Evolutionary conservation across 1,140 invertebrate genomes (phyloP).

Genomic region (Temnothorax nylanderi): DNA sequence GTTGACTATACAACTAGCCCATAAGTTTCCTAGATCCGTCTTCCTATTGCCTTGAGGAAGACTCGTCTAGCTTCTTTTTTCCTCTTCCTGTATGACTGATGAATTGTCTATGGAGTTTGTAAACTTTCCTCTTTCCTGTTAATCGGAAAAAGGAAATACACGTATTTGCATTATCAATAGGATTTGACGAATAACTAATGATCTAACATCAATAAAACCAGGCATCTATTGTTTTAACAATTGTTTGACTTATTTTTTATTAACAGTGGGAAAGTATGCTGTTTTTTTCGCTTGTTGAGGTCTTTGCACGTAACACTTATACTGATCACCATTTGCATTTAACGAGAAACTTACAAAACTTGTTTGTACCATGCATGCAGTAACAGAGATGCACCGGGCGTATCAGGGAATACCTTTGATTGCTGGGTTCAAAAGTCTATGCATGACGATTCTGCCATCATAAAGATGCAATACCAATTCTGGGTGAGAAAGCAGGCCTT

Average conservation of each 20-base stretch:
- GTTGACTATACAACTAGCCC: not conserved
- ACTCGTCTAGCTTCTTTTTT: not conserved
- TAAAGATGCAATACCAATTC: conserved; percentile 97
- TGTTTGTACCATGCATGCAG: conserved; percentile 57
- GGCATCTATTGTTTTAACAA: not conserved
- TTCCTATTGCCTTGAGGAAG: not conserved
- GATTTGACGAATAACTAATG: not conserved
- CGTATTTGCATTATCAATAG: not conserved
- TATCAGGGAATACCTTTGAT: conserved; percentile 78
- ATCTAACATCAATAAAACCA: not conserved
- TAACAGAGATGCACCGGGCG: conserved; percentile 72
- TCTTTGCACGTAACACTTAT: not conserved
- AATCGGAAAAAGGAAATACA: not conserved
- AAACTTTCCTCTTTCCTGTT: not conserved
- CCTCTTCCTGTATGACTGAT: not conserved
- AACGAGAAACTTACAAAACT: conserved; percentile 1
- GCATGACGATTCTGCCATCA: conserved; percentile 83
- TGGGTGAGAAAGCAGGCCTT: conserved; percentile 99
- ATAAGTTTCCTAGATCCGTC: not conserved
- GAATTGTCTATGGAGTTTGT: not conserved
- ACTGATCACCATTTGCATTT: not conserved
- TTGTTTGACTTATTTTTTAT: not conserved
- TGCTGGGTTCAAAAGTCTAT: conserved; percentile 77
- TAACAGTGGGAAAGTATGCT: not conserved
- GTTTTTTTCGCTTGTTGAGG: not conserved